Percentiles rank a stretch among this genome's conserved stretches.
phyloP scores from a whole-genome alignment of 2,888 invertebrate genomes.

The Zelleria hepariella region DNA sequence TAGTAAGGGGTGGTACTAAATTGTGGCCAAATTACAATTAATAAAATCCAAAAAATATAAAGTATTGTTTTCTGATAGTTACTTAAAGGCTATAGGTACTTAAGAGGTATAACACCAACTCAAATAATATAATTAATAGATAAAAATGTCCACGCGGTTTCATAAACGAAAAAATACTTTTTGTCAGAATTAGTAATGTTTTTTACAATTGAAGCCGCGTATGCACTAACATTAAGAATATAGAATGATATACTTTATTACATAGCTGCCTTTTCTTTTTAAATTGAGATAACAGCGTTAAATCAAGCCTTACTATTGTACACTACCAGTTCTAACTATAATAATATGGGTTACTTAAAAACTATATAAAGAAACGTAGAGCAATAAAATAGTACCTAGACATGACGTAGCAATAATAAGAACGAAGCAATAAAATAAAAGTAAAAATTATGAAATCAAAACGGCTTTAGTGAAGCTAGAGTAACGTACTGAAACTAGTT shows the following conservation, averaged over 20 bases:
- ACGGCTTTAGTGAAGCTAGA: conserved; percentile 67
- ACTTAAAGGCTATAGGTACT: not conserved
- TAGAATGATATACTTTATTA: not conserved
- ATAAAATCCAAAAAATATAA: conserved; percentile 64
- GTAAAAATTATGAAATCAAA: conserved; percentile 29
- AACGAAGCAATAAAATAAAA: conserved; percentile 42
- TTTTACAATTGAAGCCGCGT: not conserved
- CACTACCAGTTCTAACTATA: not conserved
- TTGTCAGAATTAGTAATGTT: not conserved
- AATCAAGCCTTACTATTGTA: conserved; percentile 2
- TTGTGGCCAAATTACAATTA: conserved; percentile 71
- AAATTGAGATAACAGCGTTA: not conserved
- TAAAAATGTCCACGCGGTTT: not conserved
- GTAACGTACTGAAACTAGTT: conserved; percentile 62
- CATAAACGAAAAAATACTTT: not conserved
- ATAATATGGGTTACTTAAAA: conserved; percentile 23
- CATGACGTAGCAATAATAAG: conserved; percentile 8
- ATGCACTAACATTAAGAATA: not conserved
- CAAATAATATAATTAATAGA: not conserved
- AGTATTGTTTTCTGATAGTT: conserved; percentile 57
- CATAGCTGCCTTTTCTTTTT: not conserved
- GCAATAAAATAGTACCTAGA: conserved; percentile 19
- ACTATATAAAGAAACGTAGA: conserved; percentile 42
- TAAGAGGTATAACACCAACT: not conserved
- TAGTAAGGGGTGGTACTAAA: conserved; percentile 61